Evolutionary conservation across 53 echinoderm and acorn worm species (phyloP), one percentile per base, ranked within the genome.

Genomic region (Astropecten irregularis): DNA sequence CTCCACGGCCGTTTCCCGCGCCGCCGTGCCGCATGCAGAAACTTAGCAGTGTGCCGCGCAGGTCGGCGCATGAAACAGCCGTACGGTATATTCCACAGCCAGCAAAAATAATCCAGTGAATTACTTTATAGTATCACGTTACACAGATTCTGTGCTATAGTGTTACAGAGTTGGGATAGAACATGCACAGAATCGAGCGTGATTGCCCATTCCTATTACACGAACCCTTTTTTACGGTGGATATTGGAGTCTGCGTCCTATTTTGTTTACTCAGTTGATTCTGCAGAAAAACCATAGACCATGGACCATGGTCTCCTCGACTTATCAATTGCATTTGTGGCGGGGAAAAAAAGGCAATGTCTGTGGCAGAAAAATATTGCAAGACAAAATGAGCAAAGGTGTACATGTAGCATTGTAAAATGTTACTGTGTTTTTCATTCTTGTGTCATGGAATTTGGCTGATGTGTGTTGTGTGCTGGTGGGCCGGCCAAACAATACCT

Each of bases 51-150:
- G 40, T 33, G 59, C 42, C 30, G 0, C 20, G 29, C 61, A 0
- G 7, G 3, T 26, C 44, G 47, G 27, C 20, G 37, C 79, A 79
- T 46, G 79, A 79, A 79, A 79, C 79, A 61, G 79, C 62, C 61
- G 29, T 32, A 49, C 14, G 21, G 20, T 62, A 28, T 14, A 44
- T 42, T 61, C 26, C 9, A 49, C 60, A 79, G 61, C 79, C 79
- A 62, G 79, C 79, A 79, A 79, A 61, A 79, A 79, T 79, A 79
- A 79, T 79, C 79, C 79, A 79, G 79, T 79, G 79, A 79, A 79
- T 79, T 79, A 79, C 79, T 79, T 79, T 79, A 79, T 79, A 79
- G 79, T 79, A 79, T 79, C 79, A 29, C 61, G 79, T 79, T 79
- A 79, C 79, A 9, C 29, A 38, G 79, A 79, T 79, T 79, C 79